phyloP scores from a whole-genome alignment of 2,797 vertebrate genomes.

The Danionella dracula region DNA sequence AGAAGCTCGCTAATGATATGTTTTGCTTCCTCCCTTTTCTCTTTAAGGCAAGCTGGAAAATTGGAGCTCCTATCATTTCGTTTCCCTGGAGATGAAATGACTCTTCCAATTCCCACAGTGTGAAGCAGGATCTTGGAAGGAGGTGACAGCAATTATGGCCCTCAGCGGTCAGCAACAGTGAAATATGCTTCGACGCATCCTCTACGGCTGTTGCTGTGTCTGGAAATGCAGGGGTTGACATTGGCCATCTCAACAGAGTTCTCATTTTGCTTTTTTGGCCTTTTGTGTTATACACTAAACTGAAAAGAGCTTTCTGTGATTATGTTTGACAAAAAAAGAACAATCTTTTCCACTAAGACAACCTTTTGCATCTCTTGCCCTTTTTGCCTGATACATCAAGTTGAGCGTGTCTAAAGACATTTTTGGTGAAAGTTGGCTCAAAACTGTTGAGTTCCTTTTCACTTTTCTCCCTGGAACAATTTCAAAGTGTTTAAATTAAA shows the following conservation, averaged over 20 bases:
- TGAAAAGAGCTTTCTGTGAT: too few relatives aligned
- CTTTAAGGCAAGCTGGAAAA: slow-evolving; percentile 50
- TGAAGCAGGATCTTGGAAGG: slow-evolving; percentile 42
- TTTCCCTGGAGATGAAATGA: slow-evolving; percentile 67
- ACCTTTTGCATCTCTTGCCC: slow-evolving; percentile 13
- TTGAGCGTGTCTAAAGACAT: background rate
- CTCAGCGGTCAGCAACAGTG: slow-evolving; percentile 33
- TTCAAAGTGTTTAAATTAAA: too few relatives aligned
- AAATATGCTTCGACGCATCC: slow-evolving; percentile 50
- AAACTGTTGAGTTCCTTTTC: too few relatives aligned
- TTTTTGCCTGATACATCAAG: background rate
- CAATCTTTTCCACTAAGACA: too few relatives aligned
- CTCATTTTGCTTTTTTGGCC: slow-evolving; percentile 15
- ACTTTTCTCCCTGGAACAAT: too few relatives aligned
- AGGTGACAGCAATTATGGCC: slow-evolving; percentile 59
- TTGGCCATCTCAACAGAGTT: background rate
- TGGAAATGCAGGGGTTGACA: slow-evolving; percentile 10
- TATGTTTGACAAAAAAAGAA: too few relatives aligned
- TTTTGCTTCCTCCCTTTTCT: slow-evolving; percentile 16
- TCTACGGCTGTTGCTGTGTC: slow-evolving; percentile 30
- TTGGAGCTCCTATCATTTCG: slow-evolving; percentile 55
- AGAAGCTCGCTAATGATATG: slow-evolving; percentile 31
- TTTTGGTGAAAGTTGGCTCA: too few relatives aligned
- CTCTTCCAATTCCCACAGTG: slow-evolving; percentile 67
- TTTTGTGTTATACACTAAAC: background rate